Percentiles rank a stretch among this genome's conserved stretches.
phyloP scores from a whole-genome alignment of 2,797 vertebrate genomes.

The Sebastes alutus region DNA sequence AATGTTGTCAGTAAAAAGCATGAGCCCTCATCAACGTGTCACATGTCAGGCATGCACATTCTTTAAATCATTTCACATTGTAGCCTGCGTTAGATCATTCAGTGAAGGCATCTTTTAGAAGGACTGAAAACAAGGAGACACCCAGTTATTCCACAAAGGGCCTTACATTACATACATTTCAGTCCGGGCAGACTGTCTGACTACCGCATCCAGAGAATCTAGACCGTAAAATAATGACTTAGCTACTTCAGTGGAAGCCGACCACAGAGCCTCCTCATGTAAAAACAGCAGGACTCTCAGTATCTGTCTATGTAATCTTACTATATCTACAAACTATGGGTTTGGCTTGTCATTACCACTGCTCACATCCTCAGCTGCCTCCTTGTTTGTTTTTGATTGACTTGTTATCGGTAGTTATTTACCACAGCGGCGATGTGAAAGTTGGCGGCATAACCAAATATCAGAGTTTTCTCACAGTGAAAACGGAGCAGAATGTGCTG shows the following conservation, averaged over 20 bases:
- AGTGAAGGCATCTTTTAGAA: slow-evolving; percentile 15
- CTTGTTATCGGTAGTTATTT: not conserved
- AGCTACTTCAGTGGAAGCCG: slow-evolving; percentile 45
- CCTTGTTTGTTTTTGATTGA: slow-evolving; percentile 7
- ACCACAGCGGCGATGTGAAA: not conserved
- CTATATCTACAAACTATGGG: slow-evolving; percentile 16
- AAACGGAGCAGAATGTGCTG: not conserved
- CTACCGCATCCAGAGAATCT: slow-evolving; percentile 20
- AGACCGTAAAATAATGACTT: slow-evolving; percentile 54
- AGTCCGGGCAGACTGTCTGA: slow-evolving; percentile 31
- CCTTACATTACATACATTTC: slow-evolving; percentile 25
- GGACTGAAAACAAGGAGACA: slow-evolving; percentile 20
- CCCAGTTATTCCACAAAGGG: slow-evolving; percentile 26
- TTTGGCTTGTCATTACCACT: slow-evolving; percentile 12
- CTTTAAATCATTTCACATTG: not conserved
- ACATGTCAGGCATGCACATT: not conserved
- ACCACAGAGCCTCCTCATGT: slow-evolving; percentile 43
- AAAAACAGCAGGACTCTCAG: slow-evolving; percentile 39
- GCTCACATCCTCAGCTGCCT: slow-evolving; percentile 13
- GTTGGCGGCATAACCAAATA: not conserved
- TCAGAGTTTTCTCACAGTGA: not conserved
- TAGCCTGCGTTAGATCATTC: slow-evolving; percentile 6
- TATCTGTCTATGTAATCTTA: slow-evolving; percentile 21
- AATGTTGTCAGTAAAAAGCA: not conserved
- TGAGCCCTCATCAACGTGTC: not conserved